These are phyloP conservation scores for Coryphaenoides rupestris DNA, from an alignment of 2,113 vertebrate species.

Conservation along the genomic window DNA sequence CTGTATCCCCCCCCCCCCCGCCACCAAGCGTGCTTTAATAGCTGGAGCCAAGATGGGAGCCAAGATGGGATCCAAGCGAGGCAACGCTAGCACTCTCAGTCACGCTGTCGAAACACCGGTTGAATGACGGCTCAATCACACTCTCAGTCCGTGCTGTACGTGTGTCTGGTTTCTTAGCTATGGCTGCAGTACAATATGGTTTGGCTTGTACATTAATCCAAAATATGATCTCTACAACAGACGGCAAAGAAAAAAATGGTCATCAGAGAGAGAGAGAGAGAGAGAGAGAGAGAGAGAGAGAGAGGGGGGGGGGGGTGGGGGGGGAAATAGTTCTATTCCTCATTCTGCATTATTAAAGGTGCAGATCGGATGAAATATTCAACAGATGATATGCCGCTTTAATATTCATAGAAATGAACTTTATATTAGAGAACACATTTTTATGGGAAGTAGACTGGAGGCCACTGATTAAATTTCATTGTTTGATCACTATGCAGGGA, in stretches of 20 bases:
- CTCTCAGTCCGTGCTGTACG: background rate
- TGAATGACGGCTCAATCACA: background rate
- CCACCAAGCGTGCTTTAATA: too few relatives aligned
- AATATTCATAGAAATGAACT: slow-evolving; percentile 80
- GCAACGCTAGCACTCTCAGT: too few relatives aligned
- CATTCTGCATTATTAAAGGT: slow-evolving; percentile 76
- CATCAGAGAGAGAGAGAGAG: slow-evolving; percentile 39
- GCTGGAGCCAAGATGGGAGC: too few relatives aligned
- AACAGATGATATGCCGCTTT: slow-evolving; percentile 72
- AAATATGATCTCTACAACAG: slow-evolving; percentile 43
- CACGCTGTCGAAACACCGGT: too few relatives aligned
- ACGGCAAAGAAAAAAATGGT: slow-evolving; percentile 49
- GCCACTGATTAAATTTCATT: slow-evolving; percentile 75
- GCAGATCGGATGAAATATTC: slow-evolving; percentile 76
- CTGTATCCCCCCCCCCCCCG: too few relatives aligned
- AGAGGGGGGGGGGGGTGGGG: slow-evolving; percentile 26
- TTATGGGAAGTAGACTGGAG: slow-evolving; percentile 68
- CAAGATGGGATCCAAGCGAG: too few relatives aligned
- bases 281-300: too few relatives aligned
- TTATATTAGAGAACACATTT: slow-evolving; percentile 76
- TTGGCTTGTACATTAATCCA: slow-evolving; percentile 41
- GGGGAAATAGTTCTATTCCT: slow-evolving; percentile 57
- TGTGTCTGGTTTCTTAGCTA: slow-evolving; percentile 26
- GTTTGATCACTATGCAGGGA: slow-evolving; percentile 72
- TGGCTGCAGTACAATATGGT: slow-evolving; percentile 18